Evolutionary conservation across 2,888 invertebrate genomes (phyloP).

Genomic region (Epirrhoe alternata): DNA sequence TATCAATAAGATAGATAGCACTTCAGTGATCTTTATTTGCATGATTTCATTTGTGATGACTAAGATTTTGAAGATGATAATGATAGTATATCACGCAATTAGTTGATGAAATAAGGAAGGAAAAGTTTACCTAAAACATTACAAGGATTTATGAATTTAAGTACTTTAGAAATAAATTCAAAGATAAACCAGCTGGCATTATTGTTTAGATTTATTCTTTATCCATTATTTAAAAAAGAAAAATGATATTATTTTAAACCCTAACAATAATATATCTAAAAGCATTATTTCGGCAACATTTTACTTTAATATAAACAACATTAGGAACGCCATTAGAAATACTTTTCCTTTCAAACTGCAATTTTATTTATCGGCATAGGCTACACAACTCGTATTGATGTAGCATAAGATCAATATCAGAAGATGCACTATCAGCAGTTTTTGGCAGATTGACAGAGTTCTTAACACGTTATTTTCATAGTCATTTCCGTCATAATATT

Average conservation of each 20-base stretch:
- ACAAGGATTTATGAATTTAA: neutral
- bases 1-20: slow-evolving; percentile 20
- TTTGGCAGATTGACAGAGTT: neutral
- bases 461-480: neutral
- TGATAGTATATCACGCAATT: slow-evolving; percentile 8
- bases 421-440: neutral
- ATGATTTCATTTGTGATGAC: slow-evolving; percentile 26
- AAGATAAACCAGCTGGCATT: neutral
- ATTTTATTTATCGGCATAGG: neutral
- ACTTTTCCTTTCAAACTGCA: neutral
- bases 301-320: neutral
- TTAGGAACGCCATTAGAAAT: neutral
- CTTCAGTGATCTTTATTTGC: slow-evolving; percentile 10
- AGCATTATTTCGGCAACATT: neutral
- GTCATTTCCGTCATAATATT: neutral
- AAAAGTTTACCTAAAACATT: no score
- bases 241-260: neutral
- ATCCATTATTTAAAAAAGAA: neutral
- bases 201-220: neutral
- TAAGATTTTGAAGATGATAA: slow-evolving; percentile 26
- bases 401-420: neutral
- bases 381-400: no score
- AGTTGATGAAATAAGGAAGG: neutral
- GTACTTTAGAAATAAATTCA: neutral
- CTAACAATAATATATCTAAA: neutral